These are phyloP conservation scores for Sebastes kiyomatsui DNA, from an alignment of 2,797 vertebrate species.

Conservation along the genomic window DNA sequence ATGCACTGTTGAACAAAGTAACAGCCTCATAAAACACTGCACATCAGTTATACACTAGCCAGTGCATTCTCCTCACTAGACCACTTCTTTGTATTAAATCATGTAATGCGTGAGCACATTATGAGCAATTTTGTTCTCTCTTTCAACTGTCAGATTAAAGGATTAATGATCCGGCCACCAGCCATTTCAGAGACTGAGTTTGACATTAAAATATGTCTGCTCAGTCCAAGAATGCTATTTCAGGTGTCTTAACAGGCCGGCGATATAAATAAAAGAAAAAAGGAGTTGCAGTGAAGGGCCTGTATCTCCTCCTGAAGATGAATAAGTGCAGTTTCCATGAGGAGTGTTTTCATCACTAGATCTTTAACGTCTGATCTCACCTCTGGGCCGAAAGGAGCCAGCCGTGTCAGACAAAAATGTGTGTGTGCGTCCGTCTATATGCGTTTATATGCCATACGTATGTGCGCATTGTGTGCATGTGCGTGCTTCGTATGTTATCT, in stretches of 20 bases:
- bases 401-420: constrained; percentile 65
- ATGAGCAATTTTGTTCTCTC: constrained; percentile 19
- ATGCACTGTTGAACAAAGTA: constrained; percentile 35
- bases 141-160: constrained; percentile 47
- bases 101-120: constrained; percentile 29
- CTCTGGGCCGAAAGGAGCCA: constrained; percentile 59
- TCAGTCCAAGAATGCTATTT: constrained; percentile 51
- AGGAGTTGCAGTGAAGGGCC: constrained; percentile 12
- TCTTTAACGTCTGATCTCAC: constrained; percentile 71
- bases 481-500: constrained; percentile 67
- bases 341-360: constrained; percentile 57
- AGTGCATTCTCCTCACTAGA: constrained; percentile 1
- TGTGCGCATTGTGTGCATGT: constrained; percentile 39
- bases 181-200: constrained; percentile 25
- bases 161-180: constrained; percentile 40
- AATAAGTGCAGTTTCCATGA: constrained; percentile 58
- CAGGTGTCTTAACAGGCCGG: constrained; percentile 42
- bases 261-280: not conserved
- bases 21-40: constrained; percentile 26
- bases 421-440: not conserved
- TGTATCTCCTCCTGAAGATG: constrained; percentile 52
- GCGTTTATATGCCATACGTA: constrained; percentile 11
- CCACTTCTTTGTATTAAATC: constrained; percentile 24
- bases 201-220: constrained; percentile 42
- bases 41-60: not conserved